Conservation (phyloP, 2,888 invertebrate genomes). For the Tubiluchus corallicola region DNA sequence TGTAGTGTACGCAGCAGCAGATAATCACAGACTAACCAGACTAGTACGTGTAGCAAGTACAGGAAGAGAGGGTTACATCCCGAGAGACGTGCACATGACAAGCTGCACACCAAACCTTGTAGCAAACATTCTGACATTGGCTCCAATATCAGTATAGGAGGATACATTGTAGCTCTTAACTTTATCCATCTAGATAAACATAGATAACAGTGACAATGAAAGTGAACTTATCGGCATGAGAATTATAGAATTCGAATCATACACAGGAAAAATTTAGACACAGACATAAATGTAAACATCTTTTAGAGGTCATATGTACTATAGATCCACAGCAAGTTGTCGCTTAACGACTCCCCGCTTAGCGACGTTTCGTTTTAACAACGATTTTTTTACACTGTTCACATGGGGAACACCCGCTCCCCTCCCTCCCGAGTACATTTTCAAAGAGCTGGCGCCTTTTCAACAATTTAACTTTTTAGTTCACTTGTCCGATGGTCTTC, state of each 20-base stretch:
- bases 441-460: too few species aligned
- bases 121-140: slow-evolving; percentile 89
- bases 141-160: slow-evolving; percentile 70
- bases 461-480: too few species aligned
- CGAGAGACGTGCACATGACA: slow-evolving; percentile 61
- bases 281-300: too few species aligned
- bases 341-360: too few species aligned
- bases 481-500: too few species aligned
- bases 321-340: too few species aligned
- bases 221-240: not conserved
- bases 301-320: too few species aligned
- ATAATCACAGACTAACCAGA: slow-evolving; percentile 95
- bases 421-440: too few species aligned
- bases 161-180: slow-evolving; percentile 83
- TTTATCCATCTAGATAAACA: slow-evolving; percentile 72
- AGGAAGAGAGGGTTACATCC: slow-evolving; percentile 74
- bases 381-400: too few species aligned
- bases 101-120: slow-evolving; percentile 72
- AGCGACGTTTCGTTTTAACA: too few species aligned
- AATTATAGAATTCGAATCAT: slow-evolving; percentile 4
- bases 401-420: too few species aligned
- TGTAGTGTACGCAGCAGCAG: slow-evolving; percentile 67
- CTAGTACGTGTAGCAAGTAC: slow-evolving; percentile 71
- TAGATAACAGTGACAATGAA: slow-evolving; percentile 10
- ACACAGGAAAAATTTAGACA: too few species aligned